Conservation (phyloP, 2,888 invertebrate species). For the Cephus spinipes region DNA sequence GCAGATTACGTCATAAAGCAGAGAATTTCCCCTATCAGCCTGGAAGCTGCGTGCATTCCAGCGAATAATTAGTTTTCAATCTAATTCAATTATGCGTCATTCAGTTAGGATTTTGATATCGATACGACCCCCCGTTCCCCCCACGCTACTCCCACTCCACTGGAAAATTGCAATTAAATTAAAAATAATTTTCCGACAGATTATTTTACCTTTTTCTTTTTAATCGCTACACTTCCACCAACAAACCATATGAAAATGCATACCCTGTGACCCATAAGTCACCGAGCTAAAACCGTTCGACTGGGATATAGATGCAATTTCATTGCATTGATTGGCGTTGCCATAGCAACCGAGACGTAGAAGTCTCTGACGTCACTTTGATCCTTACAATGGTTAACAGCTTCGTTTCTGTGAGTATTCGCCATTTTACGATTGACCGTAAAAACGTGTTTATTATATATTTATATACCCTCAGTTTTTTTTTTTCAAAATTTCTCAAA, state of each 20-base stretch:
- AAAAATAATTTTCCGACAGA: not conserved
- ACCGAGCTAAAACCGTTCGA: not conserved
- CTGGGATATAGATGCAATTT: constrained; percentile 51
- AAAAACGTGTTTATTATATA: not conserved
- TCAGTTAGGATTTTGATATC: not conserved
- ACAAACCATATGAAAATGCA: constrained; percentile 12
- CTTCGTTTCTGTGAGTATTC: not conserved
- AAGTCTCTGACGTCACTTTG: constrained; percentile 34
- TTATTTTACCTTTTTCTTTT: constrained; percentile 8
- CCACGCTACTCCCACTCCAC: not conserved
- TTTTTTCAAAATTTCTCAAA: not conserved
- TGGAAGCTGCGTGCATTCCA: not conserved
- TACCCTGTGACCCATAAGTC: constrained; percentile 3
- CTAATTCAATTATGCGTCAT: not conserved
- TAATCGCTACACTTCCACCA: not conserved
- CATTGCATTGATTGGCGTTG: constrained; percentile 52
- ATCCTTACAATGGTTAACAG: constrained; percentile 9
- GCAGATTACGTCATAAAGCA: not conserved
- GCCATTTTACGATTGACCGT: not conserved
- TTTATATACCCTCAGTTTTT: not conserved
- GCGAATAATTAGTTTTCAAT: not conserved
- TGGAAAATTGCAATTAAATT: not conserved
- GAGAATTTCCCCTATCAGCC: not conserved
- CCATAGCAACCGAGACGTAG: constrained; percentile 41
- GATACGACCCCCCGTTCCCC: not conserved